Evolutionary conservation across 2,888 invertebrate genomes (phyloP).

Genomic region (Eilema depressum): DNA sequence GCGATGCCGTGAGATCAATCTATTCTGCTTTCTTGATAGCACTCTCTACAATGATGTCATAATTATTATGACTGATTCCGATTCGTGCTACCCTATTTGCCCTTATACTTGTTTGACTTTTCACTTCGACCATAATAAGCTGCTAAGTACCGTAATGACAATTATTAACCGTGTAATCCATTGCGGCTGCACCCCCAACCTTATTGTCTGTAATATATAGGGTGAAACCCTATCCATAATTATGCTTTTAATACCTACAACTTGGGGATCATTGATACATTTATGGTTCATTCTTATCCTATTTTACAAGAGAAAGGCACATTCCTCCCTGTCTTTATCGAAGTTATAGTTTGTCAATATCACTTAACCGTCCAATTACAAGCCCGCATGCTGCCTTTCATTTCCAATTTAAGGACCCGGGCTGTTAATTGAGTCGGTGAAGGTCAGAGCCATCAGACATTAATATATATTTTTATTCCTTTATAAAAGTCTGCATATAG

Average conservation of each 20-base stretch:
- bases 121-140: constrained; percentile 73
- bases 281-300: constrained; percentile 44
- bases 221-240: constrained; percentile 65
- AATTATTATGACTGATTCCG: constrained; percentile 25
- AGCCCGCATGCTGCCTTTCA: constrained; percentile 75
- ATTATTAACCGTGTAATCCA: constrained; percentile 78
- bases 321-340: constrained; percentile 53
- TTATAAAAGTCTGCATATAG: constrained; percentile 2
- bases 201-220: constrained; percentile 33
- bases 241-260: constrained; percentile 47
- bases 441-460: constrained; percentile 28
- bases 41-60: constrained; percentile 38
- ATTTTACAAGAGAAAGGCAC: constrained; percentile 54
- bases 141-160: constrained; percentile 74
- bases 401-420: constrained; percentile 71
- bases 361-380: constrained; percentile 75
- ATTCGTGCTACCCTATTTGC: constrained; percentile 30
- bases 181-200: constrained; percentile 67
- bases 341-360: constrained; percentile 66
- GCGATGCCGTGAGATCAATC: constrained; percentile 75
- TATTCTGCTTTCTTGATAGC: constrained; percentile 53
- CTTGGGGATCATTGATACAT: constrained; percentile 29
- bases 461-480: constrained; percentile 24
- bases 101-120: constrained; percentile 69
- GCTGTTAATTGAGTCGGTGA: constrained; percentile 36